phyloP scores from a whole-genome alignment of 2,797 vertebrate species.

The Simalia tracyae region DNA sequence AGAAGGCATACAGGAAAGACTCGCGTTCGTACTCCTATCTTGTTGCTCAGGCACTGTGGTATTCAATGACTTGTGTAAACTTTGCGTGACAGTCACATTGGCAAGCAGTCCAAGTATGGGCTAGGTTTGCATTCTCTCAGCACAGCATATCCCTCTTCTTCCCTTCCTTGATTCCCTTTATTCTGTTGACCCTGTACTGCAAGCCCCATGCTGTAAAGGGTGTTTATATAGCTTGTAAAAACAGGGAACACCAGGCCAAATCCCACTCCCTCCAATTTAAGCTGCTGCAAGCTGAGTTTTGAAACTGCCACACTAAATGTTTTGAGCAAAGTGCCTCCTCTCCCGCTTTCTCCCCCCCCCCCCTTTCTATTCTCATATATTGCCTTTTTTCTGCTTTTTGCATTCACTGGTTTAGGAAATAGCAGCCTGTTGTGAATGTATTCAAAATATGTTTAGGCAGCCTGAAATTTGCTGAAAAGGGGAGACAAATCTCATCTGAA shows the following conservation, averaged over 20 bases:
- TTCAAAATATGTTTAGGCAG: background rate
- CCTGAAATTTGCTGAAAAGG: background rate
- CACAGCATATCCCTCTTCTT: background rate
- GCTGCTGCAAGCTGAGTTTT: slow-evolving; percentile 1
- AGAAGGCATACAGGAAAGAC: background rate
- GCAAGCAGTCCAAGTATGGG: background rate
- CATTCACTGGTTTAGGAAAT: background rate
- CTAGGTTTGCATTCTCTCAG: background rate
- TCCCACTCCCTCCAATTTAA: background rate
- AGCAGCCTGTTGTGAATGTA: background rate
- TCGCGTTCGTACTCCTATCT: background rate
- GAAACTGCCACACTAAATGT: background rate
- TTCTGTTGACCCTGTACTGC: background rate
- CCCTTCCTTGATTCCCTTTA: background rate
- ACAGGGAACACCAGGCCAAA: background rate
- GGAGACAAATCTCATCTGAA: background rate
- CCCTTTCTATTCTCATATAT: background rate
- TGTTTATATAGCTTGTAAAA: background rate
- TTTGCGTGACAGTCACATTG: background rate
- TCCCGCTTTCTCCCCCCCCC: background rate
- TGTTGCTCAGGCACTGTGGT: background rate
- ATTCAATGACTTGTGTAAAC: background rate
- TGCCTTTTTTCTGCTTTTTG: background rate
- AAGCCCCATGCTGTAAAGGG: background rate
- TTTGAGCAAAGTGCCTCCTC: slow-evolving; percentile 2